Evolutionary conservation across 2,113 vertebrate genomes (phyloP).

Genomic region (Arvicanthis niloticus): DNA sequence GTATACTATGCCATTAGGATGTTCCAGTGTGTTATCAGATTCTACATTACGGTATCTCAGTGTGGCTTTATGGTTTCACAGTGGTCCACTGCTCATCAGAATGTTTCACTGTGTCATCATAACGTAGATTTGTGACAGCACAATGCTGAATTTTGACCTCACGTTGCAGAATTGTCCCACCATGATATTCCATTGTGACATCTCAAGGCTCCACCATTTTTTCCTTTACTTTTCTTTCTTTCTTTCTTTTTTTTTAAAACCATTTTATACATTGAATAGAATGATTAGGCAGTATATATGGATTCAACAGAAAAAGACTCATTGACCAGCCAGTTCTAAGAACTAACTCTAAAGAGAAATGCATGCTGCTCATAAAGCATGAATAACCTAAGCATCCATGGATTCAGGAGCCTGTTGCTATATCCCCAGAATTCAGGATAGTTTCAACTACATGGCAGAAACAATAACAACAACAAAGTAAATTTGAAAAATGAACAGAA

Average conservation of each 20-base stretch:
- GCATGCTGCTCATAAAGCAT: not conserved
- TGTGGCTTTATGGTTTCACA: not conserved
- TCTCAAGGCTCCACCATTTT: not conserved
- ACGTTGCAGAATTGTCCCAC: not conserved
- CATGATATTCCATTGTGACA: not conserved
- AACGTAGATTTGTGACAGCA: not conserved
- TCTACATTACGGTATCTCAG: not conserved
- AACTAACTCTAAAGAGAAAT: not conserved
- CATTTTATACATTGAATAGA: not conserved
- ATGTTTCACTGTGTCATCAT: not conserved
- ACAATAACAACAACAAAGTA: not conserved
- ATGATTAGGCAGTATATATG: not conserved
- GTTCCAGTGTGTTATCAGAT: not conserved
- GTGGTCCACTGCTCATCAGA: not conserved
- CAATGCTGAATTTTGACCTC: not conserved
- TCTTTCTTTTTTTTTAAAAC: not conserved
- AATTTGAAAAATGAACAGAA: not conserved
- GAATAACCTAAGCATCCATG: not conserved
- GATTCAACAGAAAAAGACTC: not conserved
- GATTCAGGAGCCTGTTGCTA: not conserved
- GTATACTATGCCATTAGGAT: not conserved
- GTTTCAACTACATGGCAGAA: not conserved
- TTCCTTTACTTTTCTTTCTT: not conserved
- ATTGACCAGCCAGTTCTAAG: not conserved
- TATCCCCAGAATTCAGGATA: not conserved